A percentile compares a stretch with the other conserved stretches of the same genome.
Conservation (phyloP, 2,888 invertebrate species). For the Abrostola triplasia region DNA sequence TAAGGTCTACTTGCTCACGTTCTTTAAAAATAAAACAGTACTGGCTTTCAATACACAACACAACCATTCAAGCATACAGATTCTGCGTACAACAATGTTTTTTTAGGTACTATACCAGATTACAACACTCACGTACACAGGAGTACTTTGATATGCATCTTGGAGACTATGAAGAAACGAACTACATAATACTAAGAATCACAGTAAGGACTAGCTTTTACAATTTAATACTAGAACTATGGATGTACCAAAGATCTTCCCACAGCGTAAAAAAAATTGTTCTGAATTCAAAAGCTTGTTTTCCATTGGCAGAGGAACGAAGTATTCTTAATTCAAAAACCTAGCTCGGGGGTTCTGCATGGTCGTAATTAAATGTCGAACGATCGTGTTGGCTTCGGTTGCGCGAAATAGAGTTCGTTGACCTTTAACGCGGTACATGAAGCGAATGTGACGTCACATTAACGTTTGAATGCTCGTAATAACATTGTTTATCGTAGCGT, state of each 20-base stretch:
- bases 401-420: neutral
- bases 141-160: conserved; percentile 73
- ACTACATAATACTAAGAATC: conserved; percentile 70
- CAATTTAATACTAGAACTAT: conserved; percentile 46
- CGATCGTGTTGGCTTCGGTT: neutral
- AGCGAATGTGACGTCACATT: neutral
- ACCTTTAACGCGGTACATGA: neutral
- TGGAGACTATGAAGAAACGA: conserved; percentile 60
- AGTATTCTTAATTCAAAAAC: too few relatives aligned
- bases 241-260: conserved; percentile 38
- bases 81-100: conserved; percentile 13
- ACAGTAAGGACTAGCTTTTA: conserved; percentile 83
- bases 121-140: conserved; percentile 57
- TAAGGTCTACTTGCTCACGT: neutral
- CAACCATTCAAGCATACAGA: conserved; percentile 26
- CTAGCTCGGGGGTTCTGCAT: too few relatives aligned
- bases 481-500: too few relatives aligned
- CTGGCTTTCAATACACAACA: neutral
- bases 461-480: too few relatives aligned
- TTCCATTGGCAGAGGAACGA: too few relatives aligned
- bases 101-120: conserved; percentile 32
- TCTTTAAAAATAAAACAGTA: neutral
- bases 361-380: conserved; percentile 1
- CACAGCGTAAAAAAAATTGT: too few relatives aligned
- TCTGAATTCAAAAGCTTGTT: too few relatives aligned